phyloP scores from a whole-genome alignment of 2,888 invertebrate species.

The Acanthosepion pharaonis region DNA sequence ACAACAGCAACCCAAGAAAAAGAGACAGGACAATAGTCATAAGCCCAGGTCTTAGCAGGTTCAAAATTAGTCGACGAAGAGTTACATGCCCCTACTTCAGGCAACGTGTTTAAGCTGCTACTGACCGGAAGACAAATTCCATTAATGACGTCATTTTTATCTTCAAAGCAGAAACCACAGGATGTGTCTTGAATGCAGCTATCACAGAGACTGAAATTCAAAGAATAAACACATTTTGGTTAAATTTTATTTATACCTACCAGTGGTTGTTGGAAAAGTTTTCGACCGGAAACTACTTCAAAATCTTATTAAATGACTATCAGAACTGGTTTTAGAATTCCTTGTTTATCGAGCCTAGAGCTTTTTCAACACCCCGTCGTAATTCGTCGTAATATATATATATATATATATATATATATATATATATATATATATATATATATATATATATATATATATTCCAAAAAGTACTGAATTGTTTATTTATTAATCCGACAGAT shows the following conservation, averaged over 20 bases:
- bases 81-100: conserved; percentile 53
- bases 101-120: not conserved
- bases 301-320: no score
- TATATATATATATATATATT: no score
- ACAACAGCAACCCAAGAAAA: conserved; percentile 71
- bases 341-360: no score
- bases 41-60: conserved; percentile 58
- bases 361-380: no score
- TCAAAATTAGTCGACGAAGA: conserved; percentile 38
- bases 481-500: no score
- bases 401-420: no score
- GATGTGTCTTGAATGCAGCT: conserved; percentile 57
- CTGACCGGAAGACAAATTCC: conserved; percentile 67
- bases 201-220: conserved; percentile 60
- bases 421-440: no score
- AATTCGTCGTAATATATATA: no score
- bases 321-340: no score
- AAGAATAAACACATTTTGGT: not conserved
- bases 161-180: conserved; percentile 76
- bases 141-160: conserved; percentile 54
- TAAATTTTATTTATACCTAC: not conserved
- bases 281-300: no score
- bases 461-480: no score
- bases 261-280: no score
- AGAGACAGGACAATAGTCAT: conserved; percentile 75